Evolutionary conservation across 2,888 invertebrate genomes (phyloP).

Genomic region (Drosophila suboccidentalis): DNA sequence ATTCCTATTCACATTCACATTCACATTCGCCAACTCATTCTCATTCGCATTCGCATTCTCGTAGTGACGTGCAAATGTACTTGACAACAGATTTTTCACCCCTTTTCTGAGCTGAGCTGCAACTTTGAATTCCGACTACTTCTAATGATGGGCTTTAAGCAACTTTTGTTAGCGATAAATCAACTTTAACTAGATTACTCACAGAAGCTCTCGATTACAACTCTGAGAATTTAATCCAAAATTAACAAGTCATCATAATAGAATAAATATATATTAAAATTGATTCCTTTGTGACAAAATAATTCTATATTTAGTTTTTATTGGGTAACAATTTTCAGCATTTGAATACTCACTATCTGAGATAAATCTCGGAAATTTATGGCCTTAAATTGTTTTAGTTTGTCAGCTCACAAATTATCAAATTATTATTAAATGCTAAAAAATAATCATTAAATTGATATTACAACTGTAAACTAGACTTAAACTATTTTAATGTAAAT

Average conservation of each 20-base stretch:
- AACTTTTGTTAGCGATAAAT: conserved; percentile 20
- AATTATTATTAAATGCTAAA: too few species aligned
- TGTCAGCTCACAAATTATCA: too few species aligned
- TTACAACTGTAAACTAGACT: neutral
- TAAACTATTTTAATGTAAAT: too few species aligned
- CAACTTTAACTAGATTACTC: conserved; percentile 4
- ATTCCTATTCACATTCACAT: conserved; percentile 10
- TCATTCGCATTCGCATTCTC: conserved; percentile 31
- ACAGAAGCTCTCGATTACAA: neutral
- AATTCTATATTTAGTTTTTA: neutral
- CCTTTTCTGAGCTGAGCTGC: conserved; percentile 14
- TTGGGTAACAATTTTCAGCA: too few species aligned
- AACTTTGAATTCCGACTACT: conserved; percentile 17
- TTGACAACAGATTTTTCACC: conserved; percentile 46
- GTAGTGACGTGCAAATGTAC: conserved; percentile 72
- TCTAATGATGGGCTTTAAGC: conserved; percentile 14
- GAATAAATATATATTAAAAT: neutral
- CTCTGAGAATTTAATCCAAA: neutral
- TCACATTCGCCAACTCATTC: conserved; percentile 29
- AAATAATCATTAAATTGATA: neutral
- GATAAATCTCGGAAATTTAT: too few species aligned
- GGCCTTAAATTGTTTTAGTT: too few species aligned
- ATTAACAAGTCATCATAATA: neutral
- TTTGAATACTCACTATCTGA: too few species aligned
- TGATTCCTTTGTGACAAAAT: neutral